Conservation (phyloP, 1,140 invertebrate genomes). For the Drosophila ercepeae region DNA sequence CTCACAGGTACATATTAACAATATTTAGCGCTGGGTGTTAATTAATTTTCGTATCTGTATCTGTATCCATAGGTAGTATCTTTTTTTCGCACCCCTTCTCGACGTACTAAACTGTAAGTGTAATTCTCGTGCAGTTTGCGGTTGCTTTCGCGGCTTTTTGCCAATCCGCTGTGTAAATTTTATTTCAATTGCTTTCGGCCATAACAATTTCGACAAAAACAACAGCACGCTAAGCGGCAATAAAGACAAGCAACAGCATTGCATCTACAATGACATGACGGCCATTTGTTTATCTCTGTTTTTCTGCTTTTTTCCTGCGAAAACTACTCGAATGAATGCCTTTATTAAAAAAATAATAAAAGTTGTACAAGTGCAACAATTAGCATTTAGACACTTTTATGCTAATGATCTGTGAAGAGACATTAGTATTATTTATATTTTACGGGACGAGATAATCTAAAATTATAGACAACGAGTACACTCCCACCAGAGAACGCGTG, state of each 20-base stretch:
- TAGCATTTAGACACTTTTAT: constrained; percentile 7
- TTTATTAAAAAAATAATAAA: constrained; percentile 70
- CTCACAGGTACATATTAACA: constrained; percentile 34
- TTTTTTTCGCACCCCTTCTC: constrained; percentile 20
- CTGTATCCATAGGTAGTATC: constrained; percentile 4
- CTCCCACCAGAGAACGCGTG: no score
- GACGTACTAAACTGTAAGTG: not conserved
- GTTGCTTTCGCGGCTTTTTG: constrained; percentile 42
- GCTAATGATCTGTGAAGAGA: not conserved
- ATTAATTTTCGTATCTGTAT: constrained; percentile 59
- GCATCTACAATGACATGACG: constrained; percentile 35
- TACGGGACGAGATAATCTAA: not conserved
- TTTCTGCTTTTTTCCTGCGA: constrained; percentile 21
- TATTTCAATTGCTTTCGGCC: constrained; percentile 70
- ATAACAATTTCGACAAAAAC: constrained; percentile 44
- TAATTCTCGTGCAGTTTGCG: constrained; percentile 55
- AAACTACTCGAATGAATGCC: constrained; percentile 37
- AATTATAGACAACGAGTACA: no score
- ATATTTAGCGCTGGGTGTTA: constrained; percentile 64
- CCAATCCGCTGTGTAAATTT: constrained; percentile 66
- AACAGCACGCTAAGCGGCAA: constrained; percentile 10
- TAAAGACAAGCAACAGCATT: constrained; percentile 19
- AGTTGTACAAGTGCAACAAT: constrained; percentile 4
- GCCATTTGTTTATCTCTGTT: constrained; percentile 20
- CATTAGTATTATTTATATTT: not conserved